Conservation (phyloP, 2,888 invertebrate species). For the Parelbella ahira region DNA sequence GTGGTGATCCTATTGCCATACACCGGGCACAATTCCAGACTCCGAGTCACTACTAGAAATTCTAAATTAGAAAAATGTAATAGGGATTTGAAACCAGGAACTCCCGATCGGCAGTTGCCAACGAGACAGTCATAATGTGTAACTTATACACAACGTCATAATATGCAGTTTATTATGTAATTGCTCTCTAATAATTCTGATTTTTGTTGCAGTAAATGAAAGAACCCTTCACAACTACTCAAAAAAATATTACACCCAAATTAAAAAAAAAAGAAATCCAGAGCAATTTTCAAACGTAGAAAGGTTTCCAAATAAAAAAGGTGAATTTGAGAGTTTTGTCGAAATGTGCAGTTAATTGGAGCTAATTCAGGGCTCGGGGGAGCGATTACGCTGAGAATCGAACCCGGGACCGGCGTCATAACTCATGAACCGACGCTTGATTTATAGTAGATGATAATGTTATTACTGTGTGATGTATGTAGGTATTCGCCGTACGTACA, state of each 20-base stretch:
- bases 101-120: no score
- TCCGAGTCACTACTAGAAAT: no score
- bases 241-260: conserved; percentile 5
- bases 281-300: conserved; percentile 27
- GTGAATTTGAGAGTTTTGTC: conserved; percentile 35
- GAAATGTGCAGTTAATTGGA: conserved; percentile 52
- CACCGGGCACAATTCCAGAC: no score
- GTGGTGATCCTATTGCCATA: no score
- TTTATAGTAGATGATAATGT: conserved; percentile 19
- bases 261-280: conserved; percentile 5
- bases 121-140: no score
- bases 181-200: no score
- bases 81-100: no score
- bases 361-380: conserved; percentile 52
- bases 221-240: no score
- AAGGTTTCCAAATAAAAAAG: conserved; percentile 22
- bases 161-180: no score
- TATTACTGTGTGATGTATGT: conserved; percentile 15
- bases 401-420: conserved; percentile 29
- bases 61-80: no score
- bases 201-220: no score
- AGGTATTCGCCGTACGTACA: not conserved
- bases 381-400: conserved; percentile 41
- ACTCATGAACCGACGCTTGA: conserved; percentile 22
- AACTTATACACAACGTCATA: no score